phyloP scores from a whole-genome alignment of 1,140 invertebrate genomes.

The Reticulitermes speratus region DNA sequence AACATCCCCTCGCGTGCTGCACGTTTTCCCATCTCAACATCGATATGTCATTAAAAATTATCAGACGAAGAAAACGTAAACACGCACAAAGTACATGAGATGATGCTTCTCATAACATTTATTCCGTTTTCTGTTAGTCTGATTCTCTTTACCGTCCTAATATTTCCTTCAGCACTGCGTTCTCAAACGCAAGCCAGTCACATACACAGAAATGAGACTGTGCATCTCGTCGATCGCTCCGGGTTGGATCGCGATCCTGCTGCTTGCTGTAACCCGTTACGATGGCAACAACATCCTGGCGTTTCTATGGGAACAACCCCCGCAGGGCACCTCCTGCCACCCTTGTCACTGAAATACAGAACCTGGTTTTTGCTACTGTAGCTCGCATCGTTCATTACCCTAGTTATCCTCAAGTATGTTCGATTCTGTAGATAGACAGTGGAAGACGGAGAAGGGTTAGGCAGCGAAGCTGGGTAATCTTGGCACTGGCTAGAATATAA shows the following conservation, averaged over 20 bases:
- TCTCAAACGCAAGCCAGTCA: too few species aligned
- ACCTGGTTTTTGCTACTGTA: neutral
- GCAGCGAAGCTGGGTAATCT: neutral
- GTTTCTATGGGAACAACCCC: conserved; percentile 9
- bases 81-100: too few species aligned
- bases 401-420: neutral
- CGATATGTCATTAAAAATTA: too few species aligned
- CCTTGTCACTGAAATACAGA: conserved; percentile 3
- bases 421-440: neutral
- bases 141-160: too few species aligned
- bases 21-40: too few species aligned
- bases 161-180: too few species aligned
- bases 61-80: too few species aligned
- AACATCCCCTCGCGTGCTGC: too few species aligned
- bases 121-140: too few species aligned
- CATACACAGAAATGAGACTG: too few species aligned
- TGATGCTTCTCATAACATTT: too few species aligned
- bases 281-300: conserved; percentile 13
- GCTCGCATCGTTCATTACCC: neutral
- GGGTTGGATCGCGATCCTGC: neutral
- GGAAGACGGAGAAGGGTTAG: neutral
- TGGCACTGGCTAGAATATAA: neutral
- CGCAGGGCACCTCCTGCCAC: neutral
- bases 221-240: neutral
- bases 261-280: neutral